Conservation (phyloP, 2,113 vertebrate species). For the Neotoma lepida region DNA sequence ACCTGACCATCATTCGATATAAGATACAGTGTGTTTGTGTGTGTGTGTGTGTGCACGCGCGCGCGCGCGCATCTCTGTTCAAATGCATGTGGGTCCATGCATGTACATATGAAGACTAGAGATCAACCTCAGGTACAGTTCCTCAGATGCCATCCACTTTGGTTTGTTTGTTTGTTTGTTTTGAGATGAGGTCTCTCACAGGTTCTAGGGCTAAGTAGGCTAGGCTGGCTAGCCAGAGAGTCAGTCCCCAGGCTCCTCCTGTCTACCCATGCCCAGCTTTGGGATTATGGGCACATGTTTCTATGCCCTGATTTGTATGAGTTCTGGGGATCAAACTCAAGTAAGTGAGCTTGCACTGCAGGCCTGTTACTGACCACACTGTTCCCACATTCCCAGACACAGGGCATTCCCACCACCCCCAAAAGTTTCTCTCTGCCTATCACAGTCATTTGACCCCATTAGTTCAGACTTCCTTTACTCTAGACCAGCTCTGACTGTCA, state of each 20-base stretch:
- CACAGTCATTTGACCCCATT: background rate
- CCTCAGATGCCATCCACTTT: background rate
- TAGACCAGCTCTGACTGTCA: background rate
- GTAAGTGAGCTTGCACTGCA: background rate
- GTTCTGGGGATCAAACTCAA: background rate
- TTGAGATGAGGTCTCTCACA: background rate
- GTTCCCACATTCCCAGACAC: background rate
- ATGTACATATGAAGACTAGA: background rate
- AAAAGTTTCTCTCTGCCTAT: background rate
- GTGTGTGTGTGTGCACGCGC: background rate
- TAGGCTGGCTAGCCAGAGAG: background rate
- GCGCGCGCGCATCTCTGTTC: background rate
- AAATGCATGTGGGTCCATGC: background rate
- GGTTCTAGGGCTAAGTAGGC: too few relatives aligned
- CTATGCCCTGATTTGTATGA: background rate
- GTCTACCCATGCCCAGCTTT: background rate
- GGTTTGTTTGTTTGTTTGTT: too few relatives aligned
- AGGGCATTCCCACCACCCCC: background rate
- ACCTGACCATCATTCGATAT: background rate
- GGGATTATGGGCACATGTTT: background rate
- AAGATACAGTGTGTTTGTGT: background rate
- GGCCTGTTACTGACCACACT: too few relatives aligned
- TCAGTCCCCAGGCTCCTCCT: background rate
- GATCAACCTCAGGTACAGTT: background rate
- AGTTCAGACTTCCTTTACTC: background rate